Conservation (phyloP, 2,888 invertebrate genomes). For the Adelognathus sp. region DNA sequence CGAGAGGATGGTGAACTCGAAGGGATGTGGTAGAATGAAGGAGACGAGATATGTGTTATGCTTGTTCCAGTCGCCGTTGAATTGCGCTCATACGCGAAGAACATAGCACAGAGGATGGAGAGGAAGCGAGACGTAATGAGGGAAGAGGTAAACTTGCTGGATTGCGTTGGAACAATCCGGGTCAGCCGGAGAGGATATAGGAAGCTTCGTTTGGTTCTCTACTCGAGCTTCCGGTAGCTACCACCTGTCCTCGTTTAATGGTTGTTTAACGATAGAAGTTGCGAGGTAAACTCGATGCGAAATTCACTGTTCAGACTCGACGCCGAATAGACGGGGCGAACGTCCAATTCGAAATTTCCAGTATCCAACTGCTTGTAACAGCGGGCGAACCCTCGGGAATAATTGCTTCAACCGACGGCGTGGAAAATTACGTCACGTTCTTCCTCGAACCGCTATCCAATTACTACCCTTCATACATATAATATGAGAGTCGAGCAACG, state of each 20-base stretch:
- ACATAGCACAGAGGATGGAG: neutral
- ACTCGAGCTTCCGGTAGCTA: neutral
- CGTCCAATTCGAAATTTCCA: conserved; percentile 17
- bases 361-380: neutral
- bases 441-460: neutral
- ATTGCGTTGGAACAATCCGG: conserved; percentile 24
- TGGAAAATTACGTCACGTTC: conserved; percentile 33
- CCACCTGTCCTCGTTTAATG: conserved; percentile 67
- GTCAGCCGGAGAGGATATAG: conserved; percentile 2
- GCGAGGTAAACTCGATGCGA: conserved; percentile 60
- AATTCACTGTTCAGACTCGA: conserved; percentile 57
- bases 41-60: conserved; percentile 13
- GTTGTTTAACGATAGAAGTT: conserved; percentile 72
- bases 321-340: neutral
- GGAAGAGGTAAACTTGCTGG: conserved; percentile 2
- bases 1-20: neutral
- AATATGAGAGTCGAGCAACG: neutral
- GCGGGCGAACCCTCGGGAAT: neutral
- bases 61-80: neutral
- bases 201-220: neutral
- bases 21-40: neutral
- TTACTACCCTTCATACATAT: neutral
- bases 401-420: neutral
- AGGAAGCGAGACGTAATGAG: conserved; percentile 8
- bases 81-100: neutral